Percentiles rank a stretch among this genome's conserved stretches.
Conservation (phyloP, 2,113 vertebrate species). For the Xiphorhynchus elegans region DNA sequence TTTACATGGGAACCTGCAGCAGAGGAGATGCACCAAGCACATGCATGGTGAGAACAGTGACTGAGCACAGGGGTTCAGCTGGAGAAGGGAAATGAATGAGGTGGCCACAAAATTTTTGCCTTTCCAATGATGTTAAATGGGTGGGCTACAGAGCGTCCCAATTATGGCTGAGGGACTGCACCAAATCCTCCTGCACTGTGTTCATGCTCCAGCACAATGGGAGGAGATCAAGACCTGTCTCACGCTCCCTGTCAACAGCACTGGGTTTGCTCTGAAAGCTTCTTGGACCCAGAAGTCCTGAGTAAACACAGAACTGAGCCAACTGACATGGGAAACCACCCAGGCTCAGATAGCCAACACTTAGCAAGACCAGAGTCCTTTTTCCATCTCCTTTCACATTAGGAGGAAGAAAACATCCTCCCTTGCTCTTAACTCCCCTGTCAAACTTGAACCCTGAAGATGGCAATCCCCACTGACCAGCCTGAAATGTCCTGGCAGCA, state of each 20-base stretch:
- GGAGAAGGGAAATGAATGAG: fast-evolving
- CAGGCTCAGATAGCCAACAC: neutral
- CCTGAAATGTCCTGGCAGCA: neutral
- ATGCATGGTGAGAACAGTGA: fast-evolving
- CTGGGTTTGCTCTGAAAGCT: neutral
- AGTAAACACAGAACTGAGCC: neutral
- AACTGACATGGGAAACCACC: neutral
- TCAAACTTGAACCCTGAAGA: neutral
- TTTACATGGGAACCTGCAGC: neutral
- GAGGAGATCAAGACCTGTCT: neutral
- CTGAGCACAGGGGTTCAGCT: neutral
- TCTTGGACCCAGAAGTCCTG: neutral
- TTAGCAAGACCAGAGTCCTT: neutral
- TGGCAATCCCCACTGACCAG: neutral
- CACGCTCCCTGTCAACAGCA: neutral
- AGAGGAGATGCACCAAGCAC: neutral
- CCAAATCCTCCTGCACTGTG: neutral
- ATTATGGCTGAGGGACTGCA: fast-evolving
- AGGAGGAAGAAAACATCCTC: neutral
- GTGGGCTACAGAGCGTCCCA: neutral
- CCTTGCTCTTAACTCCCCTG: neutral
- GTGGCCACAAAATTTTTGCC: neutral
- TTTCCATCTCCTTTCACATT: neutral
- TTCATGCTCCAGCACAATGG: neutral
- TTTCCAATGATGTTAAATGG: fast-evolving